These are phyloP conservation scores for Baccha elongata DNA, from an alignment of 2,888 invertebrate species.

Conservation along the genomic window DNA sequence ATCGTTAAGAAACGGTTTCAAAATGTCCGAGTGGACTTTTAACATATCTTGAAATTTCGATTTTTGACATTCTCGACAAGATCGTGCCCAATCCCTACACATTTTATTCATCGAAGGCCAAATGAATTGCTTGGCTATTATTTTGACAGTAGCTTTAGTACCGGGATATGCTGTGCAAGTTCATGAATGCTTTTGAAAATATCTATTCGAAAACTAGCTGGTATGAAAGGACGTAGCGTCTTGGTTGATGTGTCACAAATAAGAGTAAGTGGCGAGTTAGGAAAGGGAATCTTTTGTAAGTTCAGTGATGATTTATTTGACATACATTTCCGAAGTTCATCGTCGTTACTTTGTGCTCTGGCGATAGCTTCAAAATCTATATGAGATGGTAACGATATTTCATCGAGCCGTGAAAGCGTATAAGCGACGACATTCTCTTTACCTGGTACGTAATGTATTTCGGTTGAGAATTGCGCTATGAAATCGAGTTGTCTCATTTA, in stretches of 20 bases:
- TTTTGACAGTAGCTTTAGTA: neutral
- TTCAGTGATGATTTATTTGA: neutral
- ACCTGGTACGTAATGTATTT: constrained; percentile 46
- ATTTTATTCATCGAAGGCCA: constrained; percentile 28
- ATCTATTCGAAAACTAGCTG: neutral
- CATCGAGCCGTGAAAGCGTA: constrained; percentile 64
- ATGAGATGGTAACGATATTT: constrained; percentile 29
- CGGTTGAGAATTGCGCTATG: constrained; percentile 71
- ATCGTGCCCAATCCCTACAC: constrained; percentile 2
- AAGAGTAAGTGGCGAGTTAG: neutral
- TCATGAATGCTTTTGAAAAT: neutral
- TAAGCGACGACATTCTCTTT: constrained; percentile 69
- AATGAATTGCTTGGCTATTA: constrained; percentile 1
- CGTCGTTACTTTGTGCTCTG: constrained; percentile 43
- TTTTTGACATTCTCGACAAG: constrained; percentile 16
- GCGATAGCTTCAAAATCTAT: constrained; percentile 39
- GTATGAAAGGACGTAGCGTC: neutral
- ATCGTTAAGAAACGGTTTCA: neutral
- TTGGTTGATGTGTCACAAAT: neutral
- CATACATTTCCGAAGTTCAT: constrained; percentile 29
- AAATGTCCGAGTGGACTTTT: constrained; percentile 6
- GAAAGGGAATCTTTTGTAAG: neutral
- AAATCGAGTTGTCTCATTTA: constrained; percentile 79
- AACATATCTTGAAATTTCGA: constrained; percentile 30
- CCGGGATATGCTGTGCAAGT: neutral